A percentile compares a stretch with the other conserved stretches of the same genome.
phyloP scores from a whole-genome alignment of 2,797 vertebrate species.

The Parotocinclus haroldoi region DNA sequence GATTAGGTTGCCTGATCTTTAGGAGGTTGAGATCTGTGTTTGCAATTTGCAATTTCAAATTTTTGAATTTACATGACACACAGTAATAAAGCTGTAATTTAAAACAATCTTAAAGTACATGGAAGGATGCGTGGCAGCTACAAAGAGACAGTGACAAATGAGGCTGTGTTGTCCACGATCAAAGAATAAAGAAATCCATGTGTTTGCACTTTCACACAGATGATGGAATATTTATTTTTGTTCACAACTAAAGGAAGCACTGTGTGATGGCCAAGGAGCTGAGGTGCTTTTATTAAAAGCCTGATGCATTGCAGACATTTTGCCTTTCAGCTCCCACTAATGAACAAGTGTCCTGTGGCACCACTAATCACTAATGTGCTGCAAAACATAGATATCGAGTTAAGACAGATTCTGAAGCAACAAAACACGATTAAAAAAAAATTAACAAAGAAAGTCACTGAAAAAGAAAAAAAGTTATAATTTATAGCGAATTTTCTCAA shows the following conservation, averaged over 20 bases:
- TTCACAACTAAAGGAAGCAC: neutral
- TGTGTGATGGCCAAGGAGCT: neutral
- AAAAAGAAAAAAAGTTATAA: no score
- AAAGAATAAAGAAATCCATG: no score
- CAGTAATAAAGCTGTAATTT: neutral
- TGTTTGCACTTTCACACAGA: constrained; percentile 9
- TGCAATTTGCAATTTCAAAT: no score
- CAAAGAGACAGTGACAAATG: neutral
- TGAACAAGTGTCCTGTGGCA: constrained; percentile 13
- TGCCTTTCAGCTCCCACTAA: constrained; percentile 9
- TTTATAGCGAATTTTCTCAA: no score
- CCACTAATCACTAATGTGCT: neutral
- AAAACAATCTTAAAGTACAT: neutral
- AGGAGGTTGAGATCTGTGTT: neutral
- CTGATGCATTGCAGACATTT: neutral
- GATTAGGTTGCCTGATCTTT: neutral
- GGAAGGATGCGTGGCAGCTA: no score
- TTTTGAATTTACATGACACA: neutral
- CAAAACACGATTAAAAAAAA: no score
- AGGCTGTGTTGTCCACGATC: no score
- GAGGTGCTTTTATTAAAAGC: neutral
- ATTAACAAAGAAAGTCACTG: no score
- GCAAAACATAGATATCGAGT: constrained; percentile 1
- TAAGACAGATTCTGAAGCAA: no score
- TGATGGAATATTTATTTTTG: no score